Evolutionary conservation across 2,888 invertebrate species (phyloP), one percentile per base, ranked within the genome.

Genomic region (Apamea crenata): DNA sequence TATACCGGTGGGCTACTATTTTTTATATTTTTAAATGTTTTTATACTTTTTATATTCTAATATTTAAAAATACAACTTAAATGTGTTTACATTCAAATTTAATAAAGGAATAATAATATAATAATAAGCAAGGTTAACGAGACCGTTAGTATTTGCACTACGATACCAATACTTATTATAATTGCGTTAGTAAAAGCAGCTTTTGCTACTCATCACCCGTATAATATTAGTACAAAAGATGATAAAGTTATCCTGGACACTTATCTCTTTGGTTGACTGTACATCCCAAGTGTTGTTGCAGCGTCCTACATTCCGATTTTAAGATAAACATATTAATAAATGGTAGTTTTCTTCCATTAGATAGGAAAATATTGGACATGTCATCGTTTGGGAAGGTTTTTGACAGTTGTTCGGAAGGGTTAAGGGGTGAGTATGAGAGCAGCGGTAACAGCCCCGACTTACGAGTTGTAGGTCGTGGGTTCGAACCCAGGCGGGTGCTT

Each of bases 261-360:
- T 7, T 3, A 36, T 8, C 29, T 7, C 6, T 53, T 50, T 65
- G 5, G 12, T 32, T 21, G 73, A 53, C 16, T 53, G 81, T 82
- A 84, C 74, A 0, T 44, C 2, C 16, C 63, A 47, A 81, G 79
- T 87, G 82, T 87, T 85, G 29, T 80, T 78, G 1, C 50, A 84
- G 56, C 74, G 80, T 87, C 76, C 77, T 63, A 66, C 82, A 78
- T 82, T 80, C 76, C 72, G 12, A 82, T 85, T 59, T 80, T 61
- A 80, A 81, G 75, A 87, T 82, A 85, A 86, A 87, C 83, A 87
- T 87, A 87, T 82, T 88, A 82, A 86, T 77, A 76, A 72, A 74
- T 87, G 71, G 84, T 84, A 85, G 85, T 85, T 87, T 84, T 80
- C 77, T 72, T 77, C 87, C 85, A 85, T 85, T 85, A 85, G 87